Base-by-base conservation (phyloP, 2,888 invertebrate species). In the Cryptocheilus praepositus region DNA sequence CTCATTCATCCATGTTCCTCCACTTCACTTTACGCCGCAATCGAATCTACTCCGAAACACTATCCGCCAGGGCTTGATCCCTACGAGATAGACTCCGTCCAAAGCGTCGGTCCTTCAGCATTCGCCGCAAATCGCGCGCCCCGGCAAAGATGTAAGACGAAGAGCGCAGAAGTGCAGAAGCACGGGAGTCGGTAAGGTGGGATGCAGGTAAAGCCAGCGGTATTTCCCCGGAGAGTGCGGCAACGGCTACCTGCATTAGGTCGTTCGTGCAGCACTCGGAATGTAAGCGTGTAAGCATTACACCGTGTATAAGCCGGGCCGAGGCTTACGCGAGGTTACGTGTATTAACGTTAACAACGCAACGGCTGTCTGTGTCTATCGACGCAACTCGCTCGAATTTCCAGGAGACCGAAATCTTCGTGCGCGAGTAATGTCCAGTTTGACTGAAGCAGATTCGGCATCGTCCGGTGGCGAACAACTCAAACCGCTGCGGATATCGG, bases 381-480 rank as follows among this genome's bases (percentile, higher is more conserved):
- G 5, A n/a, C 16, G n/a, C 16, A 19, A 5, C 49, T 16, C n/a
- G 1, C 16, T 49, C 49, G 49, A 5, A 5, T 8, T 3, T 16
- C 53, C 73, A 69, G 69, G 71, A 78, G 76, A 74, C 76, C 81
- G 80, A 83, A 84, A 83, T 82, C 76, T 84, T 83, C 76, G 84
- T 81, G 80, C 74, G 78, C 74, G 77, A 82, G 81, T 81, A 83
- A 84, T 36, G 36, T 36, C 36, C 36, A 11, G 13, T 36, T 36
- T 36, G 36, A 36, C 36, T 36, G 8, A 11, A 4, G 25, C 25
- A 5, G 25, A 25, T 11, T 36, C 8, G 4, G 7, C 3, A 11
- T 36, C 36, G 36, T 36, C 36, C 11, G 4, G 11, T 1, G 36
- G 36, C 3, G 36, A 36, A 36, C 36, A 11, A 7, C 8, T 36